These are phyloP conservation scores for Oikopleura albicans DNA, from an alignment of 23 tunicate genomes.

Conservation along the genomic window DNA sequence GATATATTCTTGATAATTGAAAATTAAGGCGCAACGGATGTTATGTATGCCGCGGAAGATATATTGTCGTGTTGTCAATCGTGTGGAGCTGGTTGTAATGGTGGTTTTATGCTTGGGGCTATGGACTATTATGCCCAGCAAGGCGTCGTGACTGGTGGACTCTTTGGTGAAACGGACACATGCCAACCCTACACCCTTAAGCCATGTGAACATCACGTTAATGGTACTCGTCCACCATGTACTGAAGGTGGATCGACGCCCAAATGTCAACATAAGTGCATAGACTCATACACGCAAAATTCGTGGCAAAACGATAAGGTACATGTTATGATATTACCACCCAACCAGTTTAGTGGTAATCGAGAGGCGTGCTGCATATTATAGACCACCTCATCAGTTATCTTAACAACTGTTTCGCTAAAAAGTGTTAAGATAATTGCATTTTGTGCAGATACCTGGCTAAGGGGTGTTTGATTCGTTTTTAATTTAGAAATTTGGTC, in stretches of 20 bases:
- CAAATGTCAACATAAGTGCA: slow-evolving; percentile 30
- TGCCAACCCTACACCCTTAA: slow-evolving; percentile 17
- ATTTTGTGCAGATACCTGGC: no score
- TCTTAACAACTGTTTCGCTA: no score
- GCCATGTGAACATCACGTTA: slow-evolving; percentile 23
- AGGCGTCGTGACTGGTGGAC: slow-evolving; percentile 56
- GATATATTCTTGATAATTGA: no score
- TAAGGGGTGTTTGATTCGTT: no score
- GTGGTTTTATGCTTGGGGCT: slow-evolving; percentile 41
- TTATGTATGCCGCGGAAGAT: slow-evolving; percentile 40
- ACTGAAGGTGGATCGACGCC: slow-evolving; percentile 56
- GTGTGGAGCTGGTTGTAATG: slow-evolving; percentile 42
- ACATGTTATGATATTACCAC: no score
- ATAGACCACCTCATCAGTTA: no score
- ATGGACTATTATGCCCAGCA: slow-evolving; percentile 39
- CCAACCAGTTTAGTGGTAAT: no score
- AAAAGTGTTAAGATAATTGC: no score
- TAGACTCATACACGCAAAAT: slow-evolving; percentile 27
- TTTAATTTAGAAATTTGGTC: neutral
- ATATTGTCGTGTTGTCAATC: no score
- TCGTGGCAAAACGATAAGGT: slow-evolving; percentile 28
- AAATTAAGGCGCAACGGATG: neutral
- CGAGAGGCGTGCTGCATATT: no score
- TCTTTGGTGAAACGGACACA: neutral
- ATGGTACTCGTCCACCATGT: slow-evolving; percentile 47